Base-by-base conservation (phyloP, 2,113 vertebrate genomes). In the Elaphurus davidianus region DNA sequence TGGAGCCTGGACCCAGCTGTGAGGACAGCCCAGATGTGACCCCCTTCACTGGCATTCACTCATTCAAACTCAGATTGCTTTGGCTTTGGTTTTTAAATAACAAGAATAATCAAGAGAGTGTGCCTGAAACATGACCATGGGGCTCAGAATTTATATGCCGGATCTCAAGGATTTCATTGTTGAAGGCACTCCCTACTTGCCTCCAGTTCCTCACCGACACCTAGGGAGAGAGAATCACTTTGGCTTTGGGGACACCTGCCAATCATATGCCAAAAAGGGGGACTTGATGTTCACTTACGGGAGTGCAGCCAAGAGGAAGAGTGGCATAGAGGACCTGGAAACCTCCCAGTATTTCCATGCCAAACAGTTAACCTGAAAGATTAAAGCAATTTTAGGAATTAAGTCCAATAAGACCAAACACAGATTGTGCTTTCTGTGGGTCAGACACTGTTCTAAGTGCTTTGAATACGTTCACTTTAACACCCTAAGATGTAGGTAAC, bases 291-390 rank as follows among this genome's bases (percentile, higher is more conserved):
- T 95, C 89, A 99, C 99, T 99, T 98, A 99, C 99, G 99, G 99
- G 55, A 99, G 99, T 0, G 92, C 97, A 3, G 93, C 57, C 91
- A 99, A 96, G 33, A 99, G 99, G 81, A 99, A 98, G 3, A 98
- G 98, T 7, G 99, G 99, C 93, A 99, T 97, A 36, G 98, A 98
- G 28, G 91, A 52, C 67, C 97, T 98, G 74, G 99, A 98, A 30
- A 98, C 95, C 5, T 98, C 40, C 99, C 99, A 99, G 97, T 99
- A 99, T 95, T 99, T 99, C 99, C 99, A 99, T 7, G 99, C 99
- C 98, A 99, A 97, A 97, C 99, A 99, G 84, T 99, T 99, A 76
- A 99, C 93, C 99, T 99, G 98, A 91, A 99, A 98, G 60, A 81
- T 93, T 28, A 60, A 87, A 94, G 96, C 64, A 28, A 28, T 9